Evolutionary conservation across 1,140 invertebrate genomes (phyloP).

Genomic region (Ephestia elutella): DNA sequence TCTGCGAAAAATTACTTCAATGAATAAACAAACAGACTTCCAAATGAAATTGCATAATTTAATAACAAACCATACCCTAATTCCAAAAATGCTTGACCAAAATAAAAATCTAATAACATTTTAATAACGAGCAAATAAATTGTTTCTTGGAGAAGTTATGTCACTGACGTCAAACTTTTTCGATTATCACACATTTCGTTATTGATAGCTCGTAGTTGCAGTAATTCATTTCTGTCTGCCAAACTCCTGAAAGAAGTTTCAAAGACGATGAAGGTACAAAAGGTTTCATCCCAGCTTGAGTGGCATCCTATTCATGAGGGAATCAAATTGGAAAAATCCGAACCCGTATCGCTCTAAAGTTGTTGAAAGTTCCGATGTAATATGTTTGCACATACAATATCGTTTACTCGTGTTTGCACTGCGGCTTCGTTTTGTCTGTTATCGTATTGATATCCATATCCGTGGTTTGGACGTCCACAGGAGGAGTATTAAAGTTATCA

Average conservation of each 20-base stretch:
- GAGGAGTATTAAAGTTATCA: conserved; percentile 61
- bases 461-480: conserved; percentile 64
- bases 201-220: conserved; percentile 44
- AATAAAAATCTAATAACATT: conserved; percentile 19
- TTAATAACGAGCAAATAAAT: conserved; percentile 6
- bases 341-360: conserved; percentile 20
- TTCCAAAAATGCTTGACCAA: not conserved
- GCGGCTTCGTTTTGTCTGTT: conserved; percentile 51
- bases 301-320: conserved; percentile 33
- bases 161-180: conserved; percentile 34
- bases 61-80: not conserved
- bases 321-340: conserved; percentile 33
- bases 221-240: conserved; percentile 47
- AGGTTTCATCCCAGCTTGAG: conserved; percentile 28
- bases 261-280: conserved; percentile 33
- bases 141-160: not conserved
- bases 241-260: conserved; percentile 39
- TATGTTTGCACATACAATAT: conserved; percentile 21
- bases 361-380: conserved; percentile 13
- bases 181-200: conserved; percentile 51
- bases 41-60: conserved; percentile 2
- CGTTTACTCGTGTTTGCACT: conserved; percentile 15
- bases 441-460: conserved; percentile 65
- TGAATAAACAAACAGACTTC: not conserved
- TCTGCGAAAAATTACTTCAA: not conserved